These are phyloP conservation scores for Sminthopsis crassicaudata DNA, from an alignment of 2,113 vertebrate genomes.

Conservation along the genomic window DNA sequence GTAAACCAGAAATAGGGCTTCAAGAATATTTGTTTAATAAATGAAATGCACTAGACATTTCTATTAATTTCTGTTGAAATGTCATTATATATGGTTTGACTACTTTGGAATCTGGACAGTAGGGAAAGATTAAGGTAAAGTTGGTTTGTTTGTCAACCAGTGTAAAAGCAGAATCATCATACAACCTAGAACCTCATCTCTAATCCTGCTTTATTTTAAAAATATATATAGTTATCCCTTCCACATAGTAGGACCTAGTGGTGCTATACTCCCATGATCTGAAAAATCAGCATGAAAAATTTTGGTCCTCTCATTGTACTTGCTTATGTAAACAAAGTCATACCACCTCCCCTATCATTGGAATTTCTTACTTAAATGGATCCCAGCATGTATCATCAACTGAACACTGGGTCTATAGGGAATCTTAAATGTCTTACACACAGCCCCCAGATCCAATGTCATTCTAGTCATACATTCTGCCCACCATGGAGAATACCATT, in stretches of 20 bases:
- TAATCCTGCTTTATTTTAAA: too few species aligned
- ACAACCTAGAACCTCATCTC: neutral
- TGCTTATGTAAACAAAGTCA: neutral
- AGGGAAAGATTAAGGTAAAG: neutral
- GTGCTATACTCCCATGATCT: too few species aligned
- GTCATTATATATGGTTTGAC: neutral
- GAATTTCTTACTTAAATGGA: slow-evolving; percentile 85
- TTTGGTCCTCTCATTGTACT: neutral
- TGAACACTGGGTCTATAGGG: slow-evolving; percentile 88
- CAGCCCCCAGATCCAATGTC: slow-evolving; percentile 88
- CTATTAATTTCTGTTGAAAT: neutral
- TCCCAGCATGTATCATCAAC: slow-evolving; percentile 89
- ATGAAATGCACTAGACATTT: neutral
- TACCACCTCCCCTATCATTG: neutral
- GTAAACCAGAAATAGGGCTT: neutral
- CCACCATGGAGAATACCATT: slow-evolving; percentile 88
- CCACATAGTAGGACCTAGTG: too few species aligned
- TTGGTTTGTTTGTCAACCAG: neutral
- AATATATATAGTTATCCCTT: too few species aligned
- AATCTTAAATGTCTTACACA: slow-evolving; percentile 89
- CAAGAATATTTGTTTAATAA: neutral
- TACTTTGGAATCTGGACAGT: neutral
- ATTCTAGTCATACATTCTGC: slow-evolving; percentile 89
- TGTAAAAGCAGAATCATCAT: neutral
- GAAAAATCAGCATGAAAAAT: too few species aligned